Conservation (phyloP, 2,888 invertebrate genomes). For the Erynnis tages region DNA sequence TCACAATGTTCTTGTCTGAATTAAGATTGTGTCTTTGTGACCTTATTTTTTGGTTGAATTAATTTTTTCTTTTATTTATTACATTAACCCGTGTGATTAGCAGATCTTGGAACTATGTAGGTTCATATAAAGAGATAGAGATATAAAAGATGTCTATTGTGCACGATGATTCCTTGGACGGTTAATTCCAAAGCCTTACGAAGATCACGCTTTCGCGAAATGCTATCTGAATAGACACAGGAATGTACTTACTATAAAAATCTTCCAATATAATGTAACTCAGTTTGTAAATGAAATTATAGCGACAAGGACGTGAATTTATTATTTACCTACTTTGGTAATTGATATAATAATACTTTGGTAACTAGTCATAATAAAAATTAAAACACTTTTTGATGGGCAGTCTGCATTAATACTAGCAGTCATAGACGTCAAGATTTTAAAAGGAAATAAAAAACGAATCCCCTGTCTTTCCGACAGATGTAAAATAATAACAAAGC, state of each 20-base stretch:
- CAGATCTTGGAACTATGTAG: not conserved
- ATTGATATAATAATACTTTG: too few relatives aligned
- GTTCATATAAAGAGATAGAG: not conserved
- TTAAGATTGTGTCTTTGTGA: not conserved
- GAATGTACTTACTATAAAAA: conserved; percentile 26
- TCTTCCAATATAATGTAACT: conserved; percentile 16
- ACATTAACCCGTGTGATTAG: not conserved
- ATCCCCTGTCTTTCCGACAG: not conserved
- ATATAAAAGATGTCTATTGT: not conserved
- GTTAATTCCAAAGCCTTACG: conserved; percentile 46
- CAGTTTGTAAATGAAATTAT: not conserved
- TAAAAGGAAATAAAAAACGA: conserved; percentile 3
- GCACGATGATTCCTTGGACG: conserved; percentile 7
- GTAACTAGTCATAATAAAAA: too few relatives aligned
- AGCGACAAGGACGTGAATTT: conserved; percentile 6
- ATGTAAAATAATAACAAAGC: conserved; percentile 46
- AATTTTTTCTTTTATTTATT: not conserved
- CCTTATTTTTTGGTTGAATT: not conserved
- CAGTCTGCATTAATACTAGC: not conserved
- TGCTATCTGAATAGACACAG: conserved; percentile 53
- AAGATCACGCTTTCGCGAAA: conserved; percentile 62
- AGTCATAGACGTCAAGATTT: conserved; percentile 21
- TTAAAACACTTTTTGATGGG: not conserved
- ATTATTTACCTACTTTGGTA: too few relatives aligned
- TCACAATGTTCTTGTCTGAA: not conserved